Base-by-base conservation (phyloP, 2,113 vertebrate genomes). In the Ornithorhynchus anatinus region DNA sequence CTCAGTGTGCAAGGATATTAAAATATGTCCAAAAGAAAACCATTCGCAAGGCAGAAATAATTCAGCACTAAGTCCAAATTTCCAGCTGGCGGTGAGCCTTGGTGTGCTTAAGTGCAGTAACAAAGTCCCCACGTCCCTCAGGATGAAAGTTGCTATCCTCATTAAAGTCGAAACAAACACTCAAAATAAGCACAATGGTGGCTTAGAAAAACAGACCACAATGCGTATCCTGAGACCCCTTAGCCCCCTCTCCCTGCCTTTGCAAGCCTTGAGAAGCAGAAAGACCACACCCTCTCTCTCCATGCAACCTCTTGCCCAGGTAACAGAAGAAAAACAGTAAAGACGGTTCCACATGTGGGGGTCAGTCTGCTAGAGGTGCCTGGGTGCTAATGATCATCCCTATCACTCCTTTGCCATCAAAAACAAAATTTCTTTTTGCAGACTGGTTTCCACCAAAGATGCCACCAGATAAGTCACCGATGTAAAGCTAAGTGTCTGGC, bases 101-200 rank as follows among this genome's bases (percentile, higher is more conserved):
- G 48, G 86, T 86, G 81, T 85, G 82, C 90, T 84, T 68, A 75
- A 84, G 87, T 63, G 69, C 37, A 8, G 83, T 91, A 88, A 92
- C 90, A 92, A 94, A 89, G 92, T 85, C 88, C 75, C 80, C 72
- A 84, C 88, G 84, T 88, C 89, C 92, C 86, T 75, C 86, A 75
- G 77, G 92, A 94, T 94, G 88, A 94, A 94, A 94, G 92, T 90
- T 93, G 86, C 69, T 89, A 80, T 90, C 89, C 92, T 94, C 91
- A 93, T 94, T 94, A 94, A 90, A 94, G 81, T 83, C 90, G 91
- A 94, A 93, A 94, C 91, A 94, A 94, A 94, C 90, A 94, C 83
- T 88, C 87, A 89, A 92, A 90, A 91, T 63, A 91, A 81, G 88
- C 89, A 83, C 82, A 89, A 89, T 84, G 69, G 85, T 81, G 89